Base-by-base conservation (phyloP, 2,888 invertebrate species). In the Ptychoptera albimana region DNA sequence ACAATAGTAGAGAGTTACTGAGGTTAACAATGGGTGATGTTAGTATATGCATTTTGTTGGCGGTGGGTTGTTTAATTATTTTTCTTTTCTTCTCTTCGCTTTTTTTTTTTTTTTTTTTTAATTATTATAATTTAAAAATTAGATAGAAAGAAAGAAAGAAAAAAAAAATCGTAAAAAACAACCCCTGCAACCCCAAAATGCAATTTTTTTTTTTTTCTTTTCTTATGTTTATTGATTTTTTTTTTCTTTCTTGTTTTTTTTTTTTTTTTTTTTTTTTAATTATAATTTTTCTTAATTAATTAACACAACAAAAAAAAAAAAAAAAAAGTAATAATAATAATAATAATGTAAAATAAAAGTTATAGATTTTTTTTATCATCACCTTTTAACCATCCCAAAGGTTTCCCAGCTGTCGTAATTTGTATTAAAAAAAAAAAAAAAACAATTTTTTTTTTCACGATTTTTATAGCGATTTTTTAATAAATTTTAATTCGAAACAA, bases 1-100 rank as follows among this genome's bases (percentile, higher is more conserved):
- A 83, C 82, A 85, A 82, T 86, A 81, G 84, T 83, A 85, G 85
- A 85, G 82, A 85, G 82, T 85, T 84, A 86, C 85, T 83, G 85
- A 79, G 79, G 82, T 83, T 81, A 79, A 76, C 76, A 76, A 74
- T 74, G 70, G 57, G 54, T 55, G 68, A 60, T 62, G 59, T 59
- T 63, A 64, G 60, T 60, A 63, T 54, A 36, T 34, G 32, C 11
- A 14, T 9, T 41, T n/a, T n/a, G n/a, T n/a, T 16, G 39, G 15
- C 11, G 15, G 9, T 16, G 23, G 16, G 39, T 12, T 36, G 8
- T 4, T n/a, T 12, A 16, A 11, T n/a, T 23, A 39, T 7, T 32
- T 7, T 7, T 11, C 9, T 43, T 16, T 6, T 16, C 16, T 39
- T 10, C 5, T 6, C 4, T n/a, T 14, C 15, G 4, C 7, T 16